phyloP scores from a whole-genome alignment of 2,113 vertebrate genomes.

The Oncorhynchus clarkii region DNA sequence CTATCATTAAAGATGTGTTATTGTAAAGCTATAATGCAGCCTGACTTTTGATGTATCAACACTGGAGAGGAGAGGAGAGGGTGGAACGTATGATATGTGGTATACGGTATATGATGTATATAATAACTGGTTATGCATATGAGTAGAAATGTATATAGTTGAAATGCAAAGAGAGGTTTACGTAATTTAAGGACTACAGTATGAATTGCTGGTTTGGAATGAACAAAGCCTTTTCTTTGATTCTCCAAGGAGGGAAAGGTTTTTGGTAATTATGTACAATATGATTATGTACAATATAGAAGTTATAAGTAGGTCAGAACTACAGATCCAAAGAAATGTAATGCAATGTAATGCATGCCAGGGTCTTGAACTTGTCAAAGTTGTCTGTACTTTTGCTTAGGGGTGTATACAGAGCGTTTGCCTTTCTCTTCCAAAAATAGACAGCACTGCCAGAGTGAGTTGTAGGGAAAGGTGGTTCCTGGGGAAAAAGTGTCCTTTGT shows the following conservation, averaged over 20 bases:
- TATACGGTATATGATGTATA: neutral
- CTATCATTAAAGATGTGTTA: constrained; percentile 71
- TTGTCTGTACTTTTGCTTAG: constrained; percentile 56
- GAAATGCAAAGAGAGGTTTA: neutral
- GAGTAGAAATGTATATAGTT: neutral
- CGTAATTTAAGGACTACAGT: neutral
- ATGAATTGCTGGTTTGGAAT: neutral
- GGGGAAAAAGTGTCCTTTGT: constrained; percentile 61
- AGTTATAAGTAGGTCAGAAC: constrained; percentile 54
- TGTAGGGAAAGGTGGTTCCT: constrained; percentile 19
- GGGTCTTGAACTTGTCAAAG: constrained; percentile 53
- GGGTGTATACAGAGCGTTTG: constrained; percentile 54
- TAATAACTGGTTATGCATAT: neutral
- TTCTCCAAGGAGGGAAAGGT: constrained; percentile 23
- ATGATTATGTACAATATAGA: neutral
- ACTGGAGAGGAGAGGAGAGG: neutral
- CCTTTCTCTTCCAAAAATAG: constrained; percentile 64
- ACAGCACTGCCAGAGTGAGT: constrained; percentile 51
- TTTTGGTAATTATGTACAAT: constrained; percentile 46
- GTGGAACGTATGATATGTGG: neutral
- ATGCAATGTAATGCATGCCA: constrained; percentile 58
- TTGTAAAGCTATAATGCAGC: constrained; percentile 46
- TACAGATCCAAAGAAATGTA: constrained; percentile 52
- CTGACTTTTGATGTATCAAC: constrained; percentile 30
- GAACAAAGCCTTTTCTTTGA: constrained; percentile 20